Base-by-base conservation (phyloP, 2,113 vertebrate genomes). In the Campylomormyrus tamandua region DNA sequence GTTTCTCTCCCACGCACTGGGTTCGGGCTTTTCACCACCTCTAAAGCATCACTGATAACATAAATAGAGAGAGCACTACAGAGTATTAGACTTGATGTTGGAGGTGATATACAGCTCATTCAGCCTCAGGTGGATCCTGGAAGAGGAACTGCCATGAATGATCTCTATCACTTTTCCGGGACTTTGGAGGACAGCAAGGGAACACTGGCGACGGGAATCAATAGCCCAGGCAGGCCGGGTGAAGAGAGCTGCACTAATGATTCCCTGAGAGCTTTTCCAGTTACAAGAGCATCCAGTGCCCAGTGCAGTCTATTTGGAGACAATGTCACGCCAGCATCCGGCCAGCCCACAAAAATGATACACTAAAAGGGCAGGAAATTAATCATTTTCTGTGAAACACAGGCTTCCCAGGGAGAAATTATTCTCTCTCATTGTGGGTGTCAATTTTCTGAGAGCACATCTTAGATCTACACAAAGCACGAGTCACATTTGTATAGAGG, bases 191-290 rank as follows among this genome's bases (percentile, higher is more conserved):
- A 48, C n/a, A 74, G 83, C 56, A 15, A 52, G 10, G 45, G 46
- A 35, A 87, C 62, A 24, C 21, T 31, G n/a, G 35, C 24, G 39
- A n/a, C 24, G 35, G 35, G 53, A 52, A 90, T 87, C 85, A 13
- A 90, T 90, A 87, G 19, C 21, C 27, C 48, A 53, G 84, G 7
- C 56, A 52, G 24, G 58, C 83, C 62, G 62, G 85, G n/a, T 27
- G 85, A 53, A 77, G 31, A 17, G 21, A 39, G 31, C 89, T 45
- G 1, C 85, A 80, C 56, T 87, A 90, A 90, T 87, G 62, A 87
- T 87, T 90, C 52, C 49, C 85, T 87, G 48, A 87, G 62, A 77
- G 84, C 85, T 90, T 87, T 80, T 62, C 83, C 56, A 15, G 46
- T 49, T 70, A 50, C 52, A 50, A 24, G 48, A 56, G 24, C 52